Base-by-base conservation (phyloP, 2,888 invertebrate species). In the Vesta saturnalis region DNA sequence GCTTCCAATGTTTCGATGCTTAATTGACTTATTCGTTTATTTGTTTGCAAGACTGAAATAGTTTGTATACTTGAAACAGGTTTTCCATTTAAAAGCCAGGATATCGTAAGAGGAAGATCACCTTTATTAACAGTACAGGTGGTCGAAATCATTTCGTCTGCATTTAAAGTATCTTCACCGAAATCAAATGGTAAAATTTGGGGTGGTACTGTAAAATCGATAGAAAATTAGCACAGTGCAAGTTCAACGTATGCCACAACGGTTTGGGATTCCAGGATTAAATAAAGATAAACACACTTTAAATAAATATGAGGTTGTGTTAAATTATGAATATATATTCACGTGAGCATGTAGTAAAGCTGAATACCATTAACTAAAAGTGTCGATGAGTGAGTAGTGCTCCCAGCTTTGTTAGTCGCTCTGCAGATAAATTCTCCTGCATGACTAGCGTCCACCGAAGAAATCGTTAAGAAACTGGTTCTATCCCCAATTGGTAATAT, bases 381-480 rank as follows among this genome's bases (percentile, higher is more conserved):
- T 76, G 86, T 82, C 64, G 90, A 87, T 65, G 88, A 87, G 83
- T 89, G 89, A 77, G 87, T 87, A 74, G 87, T 86, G 60, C 85
- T 83, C 79, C 92, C 92, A 69, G 90, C 92, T 77, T 84, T 86
- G 82, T 92, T 92, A 73, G 85, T 86, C 65, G 90, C 92, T 70
- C 87, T 87, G 82, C 92, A 92, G 65, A 89, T 89, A 84, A 91
- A 92, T 83, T 88, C 87, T 79, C 93, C 92, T 75, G 89, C 89
- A 82, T 92, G 91, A 75, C 87, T 86, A 74, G 89, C 89, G 75
- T 87, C 87, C 10, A 90, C 89, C 8, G 88, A 84, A 80, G 86
- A 88, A 74, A 91, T 89, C 83, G 83, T 88, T 76, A 86, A 83
- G 22, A 86, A 85, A 76, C 85, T 88, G 72, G 86, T 86, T 74